A percentile compares a stretch with the other conserved stretches of the same genome.
Conservation (phyloP, 1,140 invertebrate species). For the Helicoverpa zea region DNA sequence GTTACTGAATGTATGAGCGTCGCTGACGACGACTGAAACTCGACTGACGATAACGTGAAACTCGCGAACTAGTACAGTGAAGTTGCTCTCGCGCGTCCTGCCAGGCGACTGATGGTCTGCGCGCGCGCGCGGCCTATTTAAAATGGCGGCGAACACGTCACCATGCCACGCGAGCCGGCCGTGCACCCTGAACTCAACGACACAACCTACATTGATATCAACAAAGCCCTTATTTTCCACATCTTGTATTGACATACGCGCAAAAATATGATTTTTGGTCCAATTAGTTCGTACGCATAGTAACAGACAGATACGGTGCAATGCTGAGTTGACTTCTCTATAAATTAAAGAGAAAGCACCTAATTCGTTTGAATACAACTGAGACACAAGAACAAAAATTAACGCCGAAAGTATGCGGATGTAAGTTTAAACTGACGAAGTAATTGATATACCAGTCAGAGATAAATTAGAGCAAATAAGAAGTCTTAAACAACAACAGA, state of each 20-base stretch:
- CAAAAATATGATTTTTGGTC: not conserved
- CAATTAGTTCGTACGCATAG: not conserved
- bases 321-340: not conserved
- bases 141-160: slow-evolving; percentile 82
- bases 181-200: slow-evolving; percentile 77
- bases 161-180: slow-evolving; percentile 75
- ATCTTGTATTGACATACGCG: slow-evolving; percentile 33
- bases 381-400: slow-evolving; percentile 1
- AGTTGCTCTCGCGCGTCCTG: slow-evolving; percentile 70
- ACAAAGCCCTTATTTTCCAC: slow-evolving; percentile 68
- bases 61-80: slow-evolving; percentile 50
- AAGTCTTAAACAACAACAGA: slow-evolving; percentile 45
- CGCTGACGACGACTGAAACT: slow-evolving; percentile 59
- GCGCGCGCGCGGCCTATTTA: slow-evolving; percentile 80
- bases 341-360: slow-evolving; percentile 12
- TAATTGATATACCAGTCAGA: slow-evolving; percentile 43
- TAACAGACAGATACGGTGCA: no score
- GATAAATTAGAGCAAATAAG: slow-evolving; percentile 55
- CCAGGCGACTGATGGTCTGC: slow-evolving; percentile 85
- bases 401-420: slow-evolving; percentile 50
- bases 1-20: slow-evolving; percentile 62
- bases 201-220: slow-evolving; percentile 69
- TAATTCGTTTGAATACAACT: not conserved
- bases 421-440: slow-evolving; percentile 22
- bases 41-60: slow-evolving; percentile 61